phyloP scores from a whole-genome alignment of 2,797 vertebrate genomes.

The Novumbra hubbsi region DNA sequence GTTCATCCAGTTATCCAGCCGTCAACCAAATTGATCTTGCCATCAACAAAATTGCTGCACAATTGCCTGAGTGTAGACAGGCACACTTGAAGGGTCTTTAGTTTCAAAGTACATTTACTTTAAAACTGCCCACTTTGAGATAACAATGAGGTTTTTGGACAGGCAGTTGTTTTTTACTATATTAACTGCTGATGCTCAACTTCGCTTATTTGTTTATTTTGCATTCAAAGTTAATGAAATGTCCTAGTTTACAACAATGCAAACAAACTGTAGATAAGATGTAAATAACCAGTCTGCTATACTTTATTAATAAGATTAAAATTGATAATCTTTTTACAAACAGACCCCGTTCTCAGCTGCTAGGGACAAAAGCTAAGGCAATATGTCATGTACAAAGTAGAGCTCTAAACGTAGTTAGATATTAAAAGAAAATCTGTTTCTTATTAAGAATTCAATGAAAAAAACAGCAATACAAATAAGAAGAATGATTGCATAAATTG shows the following conservation, averaged over 20 bases:
- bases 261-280: neutral
- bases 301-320: neutral
- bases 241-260: neutral
- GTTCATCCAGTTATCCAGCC: neutral
- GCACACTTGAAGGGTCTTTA: neutral
- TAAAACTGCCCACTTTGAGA: neutral
- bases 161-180: slow-evolving; percentile 18
- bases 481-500: no score
- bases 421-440: no score
- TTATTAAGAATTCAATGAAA: no score
- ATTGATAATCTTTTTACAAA: neutral
- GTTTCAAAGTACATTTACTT: neutral
- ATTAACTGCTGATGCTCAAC: slow-evolving; percentile 33
- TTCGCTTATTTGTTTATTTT: slow-evolving; percentile 13
- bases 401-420: no score
- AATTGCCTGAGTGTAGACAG: neutral
- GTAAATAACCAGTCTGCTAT: neutral
- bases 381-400: no score
- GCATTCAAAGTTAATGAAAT: neutral
- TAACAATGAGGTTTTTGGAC: neutral
- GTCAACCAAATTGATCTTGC: neutral
- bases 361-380: no score
- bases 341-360: no score
- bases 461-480: no score
- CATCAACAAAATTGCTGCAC: neutral